Percentiles rank a stretch among this genome's conserved stretches.
These are phyloP conservation scores for Calypte anna DNA, from an alignment of 2,113 vertebrate genomes.

Conservation along the genomic window DNA sequence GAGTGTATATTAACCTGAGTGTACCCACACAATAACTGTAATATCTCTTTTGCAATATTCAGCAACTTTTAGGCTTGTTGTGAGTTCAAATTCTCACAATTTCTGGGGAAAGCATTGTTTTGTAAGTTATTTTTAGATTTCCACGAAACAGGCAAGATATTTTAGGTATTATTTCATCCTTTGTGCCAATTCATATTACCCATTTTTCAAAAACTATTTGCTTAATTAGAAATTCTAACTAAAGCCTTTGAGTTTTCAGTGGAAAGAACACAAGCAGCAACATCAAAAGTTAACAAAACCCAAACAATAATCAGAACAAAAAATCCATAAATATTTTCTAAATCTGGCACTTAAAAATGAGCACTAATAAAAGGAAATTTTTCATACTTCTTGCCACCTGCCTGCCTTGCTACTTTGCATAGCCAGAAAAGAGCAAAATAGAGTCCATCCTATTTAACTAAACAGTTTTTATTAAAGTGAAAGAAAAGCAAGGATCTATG, in stretches of 20 bases:
- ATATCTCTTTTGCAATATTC: neutral
- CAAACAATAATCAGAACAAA: neutral
- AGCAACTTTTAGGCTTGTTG: neutral
- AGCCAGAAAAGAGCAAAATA: conserved; percentile 70
- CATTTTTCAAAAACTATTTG: neutral
- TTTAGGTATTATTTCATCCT: neutral
- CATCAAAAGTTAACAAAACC: neutral
- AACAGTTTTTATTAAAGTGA: conserved; percentile 78
- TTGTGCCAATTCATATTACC: neutral
- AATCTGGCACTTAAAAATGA: neutral
- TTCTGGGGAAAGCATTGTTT: neutral
- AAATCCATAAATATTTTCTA: neutral
- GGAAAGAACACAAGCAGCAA: neutral
- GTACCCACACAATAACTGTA: neutral
- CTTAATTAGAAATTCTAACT: neutral
- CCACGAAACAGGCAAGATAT: neutral
- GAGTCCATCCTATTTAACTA: conserved; percentile 78
- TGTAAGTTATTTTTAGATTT: neutral
- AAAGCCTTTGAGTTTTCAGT: neutral
- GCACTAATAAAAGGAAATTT: neutral
- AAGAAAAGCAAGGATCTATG: conserved; percentile 79
- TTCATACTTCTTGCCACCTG: conserved; percentile 68
- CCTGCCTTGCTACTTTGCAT: conserved; percentile 79
- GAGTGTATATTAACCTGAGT: neutral
- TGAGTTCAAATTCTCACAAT: neutral